Evolutionary conservation across 2,113 vertebrate genomes (phyloP).

Genomic region (Erinaceus europaeus): DNA sequence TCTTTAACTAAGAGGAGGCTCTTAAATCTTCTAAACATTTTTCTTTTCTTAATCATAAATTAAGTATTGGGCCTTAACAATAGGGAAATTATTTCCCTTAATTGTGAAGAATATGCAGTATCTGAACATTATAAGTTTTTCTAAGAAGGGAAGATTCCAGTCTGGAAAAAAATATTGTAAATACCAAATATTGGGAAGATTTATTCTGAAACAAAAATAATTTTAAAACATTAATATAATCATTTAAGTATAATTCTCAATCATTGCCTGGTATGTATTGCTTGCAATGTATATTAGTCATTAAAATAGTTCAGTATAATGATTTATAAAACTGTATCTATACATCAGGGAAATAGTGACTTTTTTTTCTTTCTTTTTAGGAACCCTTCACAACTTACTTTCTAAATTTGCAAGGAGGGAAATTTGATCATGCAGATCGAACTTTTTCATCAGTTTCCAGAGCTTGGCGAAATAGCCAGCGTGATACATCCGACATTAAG

Average conservation of each 20-base stretch:
- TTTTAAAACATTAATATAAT: constrained; percentile 20
- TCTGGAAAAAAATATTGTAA: constrained; percentile 38
- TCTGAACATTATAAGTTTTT: constrained; percentile 27
- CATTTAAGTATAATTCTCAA: background rate
- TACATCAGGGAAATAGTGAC: background rate
- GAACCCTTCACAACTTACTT: constrained; percentile 98
- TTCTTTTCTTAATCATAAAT: constrained; percentile 81
- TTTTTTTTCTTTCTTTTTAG: constrained; percentile 77
- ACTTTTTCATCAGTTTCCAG: constrained; percentile 96
- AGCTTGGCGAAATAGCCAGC: constrained; percentile 97
- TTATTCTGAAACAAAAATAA: constrained; percentile 29
- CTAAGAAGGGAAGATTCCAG: background rate
- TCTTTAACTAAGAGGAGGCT: constrained; percentile 83
- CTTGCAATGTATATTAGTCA: background rate
- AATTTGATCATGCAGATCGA: constrained; percentile 98
- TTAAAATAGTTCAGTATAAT: constrained; percentile 24
- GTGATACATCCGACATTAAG: constrained; percentile 99
- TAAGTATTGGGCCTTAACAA: constrained; percentile 72
- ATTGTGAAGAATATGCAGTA: constrained; percentile 20
- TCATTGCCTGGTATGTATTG: background rate
- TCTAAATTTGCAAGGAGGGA: constrained; percentile 98
- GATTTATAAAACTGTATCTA: constrained; percentile 7
- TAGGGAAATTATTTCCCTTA: constrained; percentile 57
- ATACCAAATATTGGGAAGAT: constrained; percentile 43
- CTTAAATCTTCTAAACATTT: constrained; percentile 83